Evolutionary conservation across 1,140 invertebrate genomes (phyloP).

Genomic region (Dreissena polymorpha): DNA sequence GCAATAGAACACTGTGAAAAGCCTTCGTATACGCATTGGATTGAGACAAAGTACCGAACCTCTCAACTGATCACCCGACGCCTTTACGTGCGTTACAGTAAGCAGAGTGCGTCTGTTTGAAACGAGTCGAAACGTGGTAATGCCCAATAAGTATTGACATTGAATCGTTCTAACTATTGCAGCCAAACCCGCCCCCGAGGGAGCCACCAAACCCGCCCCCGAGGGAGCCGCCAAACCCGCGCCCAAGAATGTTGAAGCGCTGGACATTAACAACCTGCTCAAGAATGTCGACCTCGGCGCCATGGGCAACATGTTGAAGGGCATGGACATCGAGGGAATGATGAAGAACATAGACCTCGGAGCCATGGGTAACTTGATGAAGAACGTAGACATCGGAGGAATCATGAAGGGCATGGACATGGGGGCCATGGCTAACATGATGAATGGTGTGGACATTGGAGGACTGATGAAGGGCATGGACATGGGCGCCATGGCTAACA

Average conservation of each 20-base stretch:
- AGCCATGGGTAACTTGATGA: conserved; percentile 39
- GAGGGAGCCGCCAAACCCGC: background rate
- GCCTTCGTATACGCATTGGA: no score
- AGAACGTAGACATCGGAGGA: conserved; percentile 31
- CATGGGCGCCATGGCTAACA: conserved; percentile 18
- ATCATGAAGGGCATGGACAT: conserved; percentile 53
- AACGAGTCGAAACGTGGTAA: no score
- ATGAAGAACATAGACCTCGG: conserved; percentile 45
- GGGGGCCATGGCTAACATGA: conserved; percentile 32
- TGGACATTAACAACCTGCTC: conserved; percentile 25
- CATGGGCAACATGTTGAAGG: conserved; percentile 13
- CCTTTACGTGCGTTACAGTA: no score
- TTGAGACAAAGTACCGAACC: no score
- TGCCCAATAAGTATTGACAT: no score
- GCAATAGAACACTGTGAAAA: no score
- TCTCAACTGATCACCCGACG: no score
- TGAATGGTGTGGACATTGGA: conserved; percentile 38
- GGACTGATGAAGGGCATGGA: conserved; percentile 37
- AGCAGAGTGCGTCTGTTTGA: no score
- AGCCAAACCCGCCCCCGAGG: background rate
- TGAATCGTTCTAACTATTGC: no score
- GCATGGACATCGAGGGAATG: conserved; percentile 31
- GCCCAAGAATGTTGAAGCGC: background rate
- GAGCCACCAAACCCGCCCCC: background rate
- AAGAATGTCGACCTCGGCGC: conserved; percentile 36